Evolutionary conservation across 2,888 invertebrate species (phyloP).

Genomic region (Chymomyza caudatula): DNA sequence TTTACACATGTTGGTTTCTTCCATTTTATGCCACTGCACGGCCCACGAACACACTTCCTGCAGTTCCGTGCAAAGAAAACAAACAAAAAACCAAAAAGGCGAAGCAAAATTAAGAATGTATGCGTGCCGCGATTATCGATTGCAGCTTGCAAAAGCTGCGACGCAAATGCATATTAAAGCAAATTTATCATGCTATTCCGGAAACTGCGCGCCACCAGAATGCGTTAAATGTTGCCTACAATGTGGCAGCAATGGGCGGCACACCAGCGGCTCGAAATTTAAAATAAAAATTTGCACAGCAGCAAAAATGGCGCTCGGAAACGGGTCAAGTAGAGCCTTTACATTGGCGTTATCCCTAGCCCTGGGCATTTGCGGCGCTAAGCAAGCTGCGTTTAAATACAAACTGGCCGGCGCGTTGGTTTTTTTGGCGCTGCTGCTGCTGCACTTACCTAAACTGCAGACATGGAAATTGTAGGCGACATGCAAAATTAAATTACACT

Average conservation of each 20-base stretch:
- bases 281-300: neutral
- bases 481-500: neutral
- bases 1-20: conserved; percentile 51
- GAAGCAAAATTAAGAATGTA: neutral
- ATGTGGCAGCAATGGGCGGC: neutral
- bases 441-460: conserved; percentile 20
- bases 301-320: conserved; percentile 47
- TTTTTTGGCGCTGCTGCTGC: neutral
- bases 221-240: neutral
- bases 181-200: neutral
- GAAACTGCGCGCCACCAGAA: neutral
- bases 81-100: neutral
- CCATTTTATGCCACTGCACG: conserved; percentile 45
- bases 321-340: conserved; percentile 19
- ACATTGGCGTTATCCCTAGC: neutral
- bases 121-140: conserved; percentile 15
- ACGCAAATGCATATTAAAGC: conserved; percentile 29
- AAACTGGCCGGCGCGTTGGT: neutral
- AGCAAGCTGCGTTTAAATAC: conserved; percentile 1
- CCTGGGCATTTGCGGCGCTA: neutral
- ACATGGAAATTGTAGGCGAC: neutral
- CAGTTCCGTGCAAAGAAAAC: neutral
- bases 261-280: too few relatives aligned
- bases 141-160: conserved; percentile 19
- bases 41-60: neutral